Conservation (phyloP, 2,113 vertebrate genomes). For the Diglossa brunneiventris region DNA sequence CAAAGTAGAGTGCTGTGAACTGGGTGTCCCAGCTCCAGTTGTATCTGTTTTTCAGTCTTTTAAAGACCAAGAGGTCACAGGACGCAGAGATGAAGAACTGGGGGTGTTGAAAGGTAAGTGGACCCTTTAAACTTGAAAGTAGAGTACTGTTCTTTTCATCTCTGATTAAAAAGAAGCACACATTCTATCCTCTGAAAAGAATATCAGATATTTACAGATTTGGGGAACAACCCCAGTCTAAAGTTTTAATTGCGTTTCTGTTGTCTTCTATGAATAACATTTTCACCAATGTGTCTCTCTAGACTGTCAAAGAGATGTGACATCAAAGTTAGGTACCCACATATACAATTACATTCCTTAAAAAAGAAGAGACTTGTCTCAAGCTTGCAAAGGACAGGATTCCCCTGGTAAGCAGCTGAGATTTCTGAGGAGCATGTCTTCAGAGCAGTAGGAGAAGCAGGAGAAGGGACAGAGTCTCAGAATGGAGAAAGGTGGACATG, state of each 20-base stretch:
- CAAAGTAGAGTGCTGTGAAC: not conserved
- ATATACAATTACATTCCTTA: not conserved
- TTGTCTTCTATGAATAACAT: not conserved
- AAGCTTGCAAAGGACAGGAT: not conserved
- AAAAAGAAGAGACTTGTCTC: not conserved
- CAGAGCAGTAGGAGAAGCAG: not conserved
- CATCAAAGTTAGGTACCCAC: not conserved
- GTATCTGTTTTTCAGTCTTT: not conserved
- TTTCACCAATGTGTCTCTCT: not conserved
- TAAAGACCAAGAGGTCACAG: constrained; percentile 14
- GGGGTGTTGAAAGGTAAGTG: constrained; percentile 34
- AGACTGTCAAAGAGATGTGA: not conserved
- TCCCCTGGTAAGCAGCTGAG: not conserved
- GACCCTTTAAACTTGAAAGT: constrained; percentile 4
- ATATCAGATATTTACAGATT: not conserved
- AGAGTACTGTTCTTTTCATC: not conserved
- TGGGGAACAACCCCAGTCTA: not conserved
- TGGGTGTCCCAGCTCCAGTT: not conserved
- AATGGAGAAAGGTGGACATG: not conserved
- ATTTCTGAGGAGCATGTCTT: not conserved
- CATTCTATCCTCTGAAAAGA: not conserved
- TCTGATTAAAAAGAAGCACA: not conserved
- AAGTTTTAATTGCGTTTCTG: not conserved
- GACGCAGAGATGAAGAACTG: not conserved
- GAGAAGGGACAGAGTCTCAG: not conserved